Conservation (phyloP, 2,113 vertebrate genomes). For the Mellivora capensis region DNA sequence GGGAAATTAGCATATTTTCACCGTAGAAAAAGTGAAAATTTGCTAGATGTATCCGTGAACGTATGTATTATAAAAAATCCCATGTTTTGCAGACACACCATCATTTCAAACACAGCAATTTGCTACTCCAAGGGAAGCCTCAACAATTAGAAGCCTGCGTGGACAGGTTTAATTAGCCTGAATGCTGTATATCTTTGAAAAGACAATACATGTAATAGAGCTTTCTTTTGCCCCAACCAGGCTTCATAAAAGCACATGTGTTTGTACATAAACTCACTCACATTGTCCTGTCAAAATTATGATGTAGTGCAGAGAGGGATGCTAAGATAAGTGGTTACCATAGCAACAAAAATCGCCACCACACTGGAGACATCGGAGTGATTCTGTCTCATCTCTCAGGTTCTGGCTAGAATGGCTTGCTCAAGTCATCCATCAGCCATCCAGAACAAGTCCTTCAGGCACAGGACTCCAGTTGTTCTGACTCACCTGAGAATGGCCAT, state of each 20-base stretch:
- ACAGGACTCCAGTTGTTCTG: neutral
- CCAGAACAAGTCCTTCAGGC: neutral
- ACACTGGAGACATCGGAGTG: neutral
- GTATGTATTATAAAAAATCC: neutral
- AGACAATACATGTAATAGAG: neutral
- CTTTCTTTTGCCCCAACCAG: neutral
- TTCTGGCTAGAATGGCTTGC: constrained; percentile 1
- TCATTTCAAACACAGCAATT: neutral
- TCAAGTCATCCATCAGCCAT: neutral
- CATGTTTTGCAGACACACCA: accelerated
- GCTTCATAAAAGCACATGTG: constrained; percentile 20
- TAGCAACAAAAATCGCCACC: neutral
- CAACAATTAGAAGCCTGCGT: neutral
- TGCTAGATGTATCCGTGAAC: neutral
- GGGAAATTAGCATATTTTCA: neutral
- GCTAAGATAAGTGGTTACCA: neutral
- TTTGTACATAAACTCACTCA: constrained; percentile 38
- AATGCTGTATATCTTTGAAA: neutral
- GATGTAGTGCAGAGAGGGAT: neutral
- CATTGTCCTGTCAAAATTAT: constrained; percentile 26
- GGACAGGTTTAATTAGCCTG: neutral
- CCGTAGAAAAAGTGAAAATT: neutral
- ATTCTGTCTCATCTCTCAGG: neutral
- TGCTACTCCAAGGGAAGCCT: neutral
- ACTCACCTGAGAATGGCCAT: neutral